Percentiles rank a stretch among this genome's conserved stretches.
Evolutionary conservation across 1,140 invertebrate species (phyloP).

Genomic region (Forficula auricularia): DNA sequence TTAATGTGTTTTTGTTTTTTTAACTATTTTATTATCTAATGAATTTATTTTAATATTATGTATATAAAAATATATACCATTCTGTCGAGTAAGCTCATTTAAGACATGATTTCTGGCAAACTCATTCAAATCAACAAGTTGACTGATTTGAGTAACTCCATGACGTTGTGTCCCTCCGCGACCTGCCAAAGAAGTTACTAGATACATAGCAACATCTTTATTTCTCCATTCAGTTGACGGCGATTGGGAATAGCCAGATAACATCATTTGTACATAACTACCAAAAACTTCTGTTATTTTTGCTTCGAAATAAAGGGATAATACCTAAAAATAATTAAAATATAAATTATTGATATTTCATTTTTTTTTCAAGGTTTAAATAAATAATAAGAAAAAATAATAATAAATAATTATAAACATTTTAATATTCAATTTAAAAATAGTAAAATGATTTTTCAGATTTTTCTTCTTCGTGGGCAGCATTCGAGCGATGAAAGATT

Average conservation of each 20-base stretch:
- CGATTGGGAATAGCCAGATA: conserved; percentile 58
- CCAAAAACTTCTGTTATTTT: conserved; percentile 87
- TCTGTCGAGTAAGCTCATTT: conserved; percentile 57
- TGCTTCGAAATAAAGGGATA: conserved; percentile 75
- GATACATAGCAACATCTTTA: conserved; percentile 90
- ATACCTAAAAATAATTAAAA: conserved; percentile 28
- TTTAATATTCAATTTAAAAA: too few relatives aligned
- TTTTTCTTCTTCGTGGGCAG: too few relatives aligned
- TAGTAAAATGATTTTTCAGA: too few relatives aligned
- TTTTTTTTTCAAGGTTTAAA: too few relatives aligned
- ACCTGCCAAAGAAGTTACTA: conserved; percentile 84
- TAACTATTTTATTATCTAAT: too few relatives aligned
- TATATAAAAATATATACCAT: conserved; percentile 38
- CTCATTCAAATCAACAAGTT: conserved; percentile 71
- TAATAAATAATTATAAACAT: too few relatives aligned
- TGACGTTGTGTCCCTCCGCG: conserved; percentile 80
- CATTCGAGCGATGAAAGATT: too few relatives aligned
- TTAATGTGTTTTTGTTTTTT: too few relatives aligned
- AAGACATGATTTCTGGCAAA: conserved; percentile 74
- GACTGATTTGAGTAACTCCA: conserved; percentile 78
- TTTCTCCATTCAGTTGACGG: conserved; percentile 67
- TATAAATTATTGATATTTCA: too few relatives aligned
- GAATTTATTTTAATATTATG: too few relatives aligned
- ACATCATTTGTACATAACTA: conserved; percentile 54
- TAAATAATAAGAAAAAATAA: too few relatives aligned